phyloP scores from a whole-genome alignment of 2,113 vertebrate species.

The Nycticryphes semicollaris region DNA sequence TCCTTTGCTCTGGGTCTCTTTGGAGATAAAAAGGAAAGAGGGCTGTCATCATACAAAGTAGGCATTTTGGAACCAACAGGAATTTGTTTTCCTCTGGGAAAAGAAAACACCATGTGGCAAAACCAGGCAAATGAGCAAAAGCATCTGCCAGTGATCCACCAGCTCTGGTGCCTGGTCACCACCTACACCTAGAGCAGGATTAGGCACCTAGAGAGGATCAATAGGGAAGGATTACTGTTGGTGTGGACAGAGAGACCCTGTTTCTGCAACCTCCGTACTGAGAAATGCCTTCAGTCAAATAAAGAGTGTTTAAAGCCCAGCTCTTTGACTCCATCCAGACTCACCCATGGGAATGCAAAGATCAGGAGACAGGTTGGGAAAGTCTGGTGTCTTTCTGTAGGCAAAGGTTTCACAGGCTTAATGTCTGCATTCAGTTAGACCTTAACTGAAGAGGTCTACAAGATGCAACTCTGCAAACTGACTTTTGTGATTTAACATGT shows the following conservation, averaged over 20 bases:
- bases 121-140: neutral
- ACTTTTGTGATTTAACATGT: neutral
- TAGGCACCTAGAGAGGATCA: neutral
- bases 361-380: neutral
- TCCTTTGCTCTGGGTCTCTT: neutral
- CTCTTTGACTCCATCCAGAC: neutral
- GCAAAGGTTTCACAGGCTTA: neutral
- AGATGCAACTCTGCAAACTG: neutral
- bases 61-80: neutral
- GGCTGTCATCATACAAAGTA: neutral
- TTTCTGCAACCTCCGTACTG: neutral
- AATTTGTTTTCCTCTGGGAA: constrained; percentile 12
- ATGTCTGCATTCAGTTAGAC: neutral
- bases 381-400: neutral
- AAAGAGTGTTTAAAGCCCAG: neutral
- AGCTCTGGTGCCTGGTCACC: neutral
- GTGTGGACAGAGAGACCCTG: neutral
- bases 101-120: neutral
- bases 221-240: rapidly evolving
- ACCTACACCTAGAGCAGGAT: neutral
- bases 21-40: constrained; percentile 5
- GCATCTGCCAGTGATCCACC: neutral
- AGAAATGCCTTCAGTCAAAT: neutral
- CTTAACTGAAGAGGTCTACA: neutral
- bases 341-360: neutral